Conservation (phyloP, 2,888 invertebrate species). For the Drosophila anomalata region DNA sequence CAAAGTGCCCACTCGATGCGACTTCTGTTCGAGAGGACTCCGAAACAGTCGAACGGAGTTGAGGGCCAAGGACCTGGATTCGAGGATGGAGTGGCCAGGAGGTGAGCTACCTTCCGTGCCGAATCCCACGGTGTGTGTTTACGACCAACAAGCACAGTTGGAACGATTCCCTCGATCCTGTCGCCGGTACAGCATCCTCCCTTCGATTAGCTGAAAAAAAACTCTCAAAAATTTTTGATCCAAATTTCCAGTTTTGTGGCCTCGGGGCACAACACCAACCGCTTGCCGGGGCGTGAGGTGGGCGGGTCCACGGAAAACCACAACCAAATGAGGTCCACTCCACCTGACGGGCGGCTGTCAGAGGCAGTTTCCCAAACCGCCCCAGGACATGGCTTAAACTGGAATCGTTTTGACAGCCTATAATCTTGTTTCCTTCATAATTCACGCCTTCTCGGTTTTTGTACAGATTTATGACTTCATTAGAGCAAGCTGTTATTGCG, state of each 20-base stretch:
- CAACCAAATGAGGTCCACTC: constrained; percentile 66
- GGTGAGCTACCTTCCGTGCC: constrained; percentile 47
- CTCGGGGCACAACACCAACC: constrained; percentile 45
- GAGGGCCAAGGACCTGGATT: constrained; percentile 19
- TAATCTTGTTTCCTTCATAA: constrained; percentile 52
- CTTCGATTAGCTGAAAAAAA: constrained; percentile 62
- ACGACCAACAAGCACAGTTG: constrained; percentile 83
- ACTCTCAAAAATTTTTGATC: constrained; percentile 60
- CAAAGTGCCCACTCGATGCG: constrained; percentile 72
- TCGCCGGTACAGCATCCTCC: constrained; percentile 17
- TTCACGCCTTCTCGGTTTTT: constrained; percentile 31
- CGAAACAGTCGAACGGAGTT: constrained; percentile 32
- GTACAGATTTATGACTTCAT: constrained; percentile 4
- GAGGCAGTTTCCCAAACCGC: constrained; percentile 44
- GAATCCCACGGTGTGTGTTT: constrained; percentile 84
- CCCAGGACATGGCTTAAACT: constrained; percentile 16
- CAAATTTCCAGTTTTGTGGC: constrained; percentile 34
- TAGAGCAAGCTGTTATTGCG: not conserved
- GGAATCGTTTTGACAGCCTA: constrained; percentile 62
- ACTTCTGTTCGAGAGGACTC: constrained; percentile 61
- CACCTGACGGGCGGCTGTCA: constrained; percentile 66
- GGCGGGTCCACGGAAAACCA: constrained; percentile 43
- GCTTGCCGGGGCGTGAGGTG: constrained; percentile 32
- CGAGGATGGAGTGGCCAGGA: constrained; percentile 8
- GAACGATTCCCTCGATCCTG: constrained; percentile 38